Evolutionary conservation across 2,888 invertebrate genomes (phyloP), one percentile per base, ranked within the genome.

Genomic region (Ferrisia virgata): DNA sequence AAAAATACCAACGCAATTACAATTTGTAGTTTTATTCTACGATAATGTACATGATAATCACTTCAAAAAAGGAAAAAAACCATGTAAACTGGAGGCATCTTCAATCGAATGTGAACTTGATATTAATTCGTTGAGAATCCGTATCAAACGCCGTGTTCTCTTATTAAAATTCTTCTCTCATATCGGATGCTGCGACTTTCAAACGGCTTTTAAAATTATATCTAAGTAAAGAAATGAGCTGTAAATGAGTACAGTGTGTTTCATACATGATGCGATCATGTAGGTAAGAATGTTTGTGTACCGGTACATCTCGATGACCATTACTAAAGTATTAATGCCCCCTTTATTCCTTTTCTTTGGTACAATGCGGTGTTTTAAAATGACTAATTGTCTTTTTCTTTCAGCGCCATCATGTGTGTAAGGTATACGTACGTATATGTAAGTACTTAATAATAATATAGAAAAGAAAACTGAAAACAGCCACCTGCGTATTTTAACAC

Each of bases 351-450:
- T 22, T 2, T 18, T 18, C 18, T 4, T 2, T 2, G 4, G 18
- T 2, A 53, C 22, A 25, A 22, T 58, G 39, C 39, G 58, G 58
- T 25, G 58, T 58, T 58, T 58, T 22, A 58, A 25, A 58, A 25
- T 58, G 58, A 58, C 58, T 58, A 25, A 58, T 64, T 64, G 64
- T 64, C 28, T 64, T 64, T 64, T n/a, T n/a, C n/a, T n/a, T n/a
- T n/a, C n/a, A n/a, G n/a, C n/a, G n/a, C n/a, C n/a, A n/a, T n/a
- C n/a, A n/a, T n/a, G n/a, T n/a, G n/a, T n/a, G n/a, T n/a, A n/a
- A n/a, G n/a, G n/a, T n/a, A n/a, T n/a, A n/a, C n/a, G n/a, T n/a
- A n/a, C n/a, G n/a, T n/a, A n/a, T n/a, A n/a, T n/a, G n/a, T n/a
- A n/a, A n/a, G n/a, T n/a, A n/a, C n/a, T n/a, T n/a, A n/a, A n/a